A percentile compares a stretch with the other conserved stretches of the same genome.
phyloP scores from a whole-genome alignment of 2,113 vertebrate genomes.

The Phyllopteryx taeniolatus region DNA sequence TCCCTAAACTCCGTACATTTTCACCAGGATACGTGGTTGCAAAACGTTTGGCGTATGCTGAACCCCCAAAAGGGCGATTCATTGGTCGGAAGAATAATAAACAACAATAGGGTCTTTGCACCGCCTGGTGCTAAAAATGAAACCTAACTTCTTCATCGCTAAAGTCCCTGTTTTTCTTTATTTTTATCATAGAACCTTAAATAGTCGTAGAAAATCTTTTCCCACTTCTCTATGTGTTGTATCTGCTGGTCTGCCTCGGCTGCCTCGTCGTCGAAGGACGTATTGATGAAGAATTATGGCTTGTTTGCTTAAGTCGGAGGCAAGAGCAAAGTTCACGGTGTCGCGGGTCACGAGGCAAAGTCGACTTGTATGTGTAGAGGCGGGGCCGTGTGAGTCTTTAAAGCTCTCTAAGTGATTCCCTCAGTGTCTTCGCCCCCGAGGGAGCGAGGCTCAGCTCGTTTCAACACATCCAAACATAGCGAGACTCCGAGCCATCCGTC shows the following conservation, averaged over 20 bases:
- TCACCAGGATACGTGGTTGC: too few species aligned
- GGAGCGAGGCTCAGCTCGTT: slow-evolving; percentile 65
- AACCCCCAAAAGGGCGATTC: too few species aligned
- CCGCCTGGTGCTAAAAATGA: not conserved
- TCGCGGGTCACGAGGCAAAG: slow-evolving; percentile 59
- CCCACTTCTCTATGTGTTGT: not conserved
- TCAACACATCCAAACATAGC: slow-evolving; percentile 49
- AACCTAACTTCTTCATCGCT: not conserved
- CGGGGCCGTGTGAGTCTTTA: slow-evolving; percentile 66
- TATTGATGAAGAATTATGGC: slow-evolving; percentile 72
- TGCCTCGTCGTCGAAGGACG: slow-evolving; percentile 50
- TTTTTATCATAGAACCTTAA: not conserved
- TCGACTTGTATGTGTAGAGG: slow-evolving; percentile 54
- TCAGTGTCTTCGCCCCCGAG: slow-evolving; percentile 59
- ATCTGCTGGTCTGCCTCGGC: not conserved
- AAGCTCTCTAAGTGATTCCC: slow-evolving; percentile 68
- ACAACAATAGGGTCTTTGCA: not conserved
- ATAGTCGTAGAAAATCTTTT: not conserved
- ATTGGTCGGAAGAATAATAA: too few species aligned
- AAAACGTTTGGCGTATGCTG: too few species aligned
- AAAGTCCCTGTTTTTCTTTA: not conserved
- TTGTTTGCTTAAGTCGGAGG: slow-evolving; percentile 75
- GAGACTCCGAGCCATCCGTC: slow-evolving; percentile 29
- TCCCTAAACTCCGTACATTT: too few species aligned
- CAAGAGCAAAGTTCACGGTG: slow-evolving; percentile 68